Evolutionary conservation across 2,797 vertebrate genomes (phyloP).

Genomic region (Neosilurus hyrtlii): DNA sequence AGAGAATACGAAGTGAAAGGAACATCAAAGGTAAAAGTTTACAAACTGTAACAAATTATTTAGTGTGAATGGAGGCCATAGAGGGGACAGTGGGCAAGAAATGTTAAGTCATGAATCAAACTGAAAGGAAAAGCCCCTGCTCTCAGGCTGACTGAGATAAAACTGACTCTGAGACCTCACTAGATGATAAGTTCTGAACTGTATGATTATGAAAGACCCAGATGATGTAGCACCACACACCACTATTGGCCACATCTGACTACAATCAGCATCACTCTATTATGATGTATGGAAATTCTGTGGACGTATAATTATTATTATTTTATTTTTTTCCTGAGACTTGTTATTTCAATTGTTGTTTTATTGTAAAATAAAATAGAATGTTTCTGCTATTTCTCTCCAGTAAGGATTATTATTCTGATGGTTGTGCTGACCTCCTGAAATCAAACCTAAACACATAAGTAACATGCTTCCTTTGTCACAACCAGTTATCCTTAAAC

Average conservation of each 20-base stretch:
- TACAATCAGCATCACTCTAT: conserved; percentile 6
- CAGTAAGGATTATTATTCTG: conserved; percentile 58
- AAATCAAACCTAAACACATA: conserved; percentile 24
- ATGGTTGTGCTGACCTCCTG: conserved; percentile 60
- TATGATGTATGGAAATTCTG: not conserved
- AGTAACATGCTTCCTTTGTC: conserved; percentile 52
- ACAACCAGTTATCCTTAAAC: conserved; percentile 65
- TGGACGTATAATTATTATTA: not conserved
- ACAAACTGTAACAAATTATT: conserved; percentile 72
- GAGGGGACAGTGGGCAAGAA: conserved; percentile 84
- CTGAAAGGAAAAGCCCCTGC: conserved; percentile 75
- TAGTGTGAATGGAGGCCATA: conserved; percentile 70
- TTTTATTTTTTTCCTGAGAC: not conserved
- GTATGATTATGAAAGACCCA: conserved; percentile 60
- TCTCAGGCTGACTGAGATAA: conserved; percentile 84
- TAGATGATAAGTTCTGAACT: conserved; percentile 65
- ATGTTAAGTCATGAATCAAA: conserved; percentile 76
- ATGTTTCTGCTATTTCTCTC: conserved; percentile 55
- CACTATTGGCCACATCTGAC: conserved; percentile 38
- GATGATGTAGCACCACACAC: conserved; percentile 48
- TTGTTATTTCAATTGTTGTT: not conserved
- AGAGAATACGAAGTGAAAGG: conserved; percentile 1
- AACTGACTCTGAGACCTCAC: conserved; percentile 72
- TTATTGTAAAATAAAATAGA: conserved; percentile 13
- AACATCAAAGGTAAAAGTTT: conserved; percentile 15